phyloP scores from a whole-genome alignment of 2,888 invertebrate genomes.

The Xylophagus ater region DNA sequence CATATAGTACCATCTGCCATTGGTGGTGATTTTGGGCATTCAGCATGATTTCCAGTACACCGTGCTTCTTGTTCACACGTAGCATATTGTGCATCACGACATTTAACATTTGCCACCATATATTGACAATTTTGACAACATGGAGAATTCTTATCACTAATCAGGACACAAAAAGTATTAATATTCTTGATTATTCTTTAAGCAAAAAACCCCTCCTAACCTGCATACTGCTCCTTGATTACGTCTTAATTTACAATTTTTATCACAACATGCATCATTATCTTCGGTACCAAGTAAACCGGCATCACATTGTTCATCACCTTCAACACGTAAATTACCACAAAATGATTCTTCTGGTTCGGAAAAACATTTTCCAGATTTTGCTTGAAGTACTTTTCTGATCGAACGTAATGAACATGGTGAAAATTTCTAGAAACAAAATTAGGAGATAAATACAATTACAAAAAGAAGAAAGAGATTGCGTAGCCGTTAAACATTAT shows the following conservation, averaged over 20 bases:
- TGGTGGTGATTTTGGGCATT: conserved; percentile 77
- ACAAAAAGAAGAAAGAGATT: background rate
- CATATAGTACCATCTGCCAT: conserved; percentile 59
- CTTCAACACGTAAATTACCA: conserved; percentile 90
- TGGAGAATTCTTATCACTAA: conserved; percentile 89
- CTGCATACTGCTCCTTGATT: conserved; percentile 82
- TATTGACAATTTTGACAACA: conserved; percentile 88
- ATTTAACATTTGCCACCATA: conserved; percentile 71
- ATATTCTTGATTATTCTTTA: conserved; percentile 1
- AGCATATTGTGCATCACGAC: conserved; percentile 80
- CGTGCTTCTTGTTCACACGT: conserved; percentile 88
- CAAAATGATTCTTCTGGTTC: conserved; percentile 94
- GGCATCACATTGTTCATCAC: conserved; percentile 93
- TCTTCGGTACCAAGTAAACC: conserved; percentile 87
- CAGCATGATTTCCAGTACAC: conserved; percentile 70
- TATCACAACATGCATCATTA: conserved; percentile 87
- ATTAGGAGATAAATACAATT: too few relatives aligned
- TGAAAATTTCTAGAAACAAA: conserved; percentile 64
- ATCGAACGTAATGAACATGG: conserved; percentile 90
- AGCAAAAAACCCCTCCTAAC: too few relatives aligned
- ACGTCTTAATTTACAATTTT: conserved; percentile 75
- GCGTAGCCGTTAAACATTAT: background rate
- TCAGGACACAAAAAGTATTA: background rate
- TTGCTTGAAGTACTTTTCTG: conserved; percentile 82
- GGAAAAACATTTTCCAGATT: conserved; percentile 83